Evolutionary conservation across 2,888 invertebrate species (phyloP), one percentile per base, ranked within the genome.

Genomic region (Toxonevra muliebris): DNA sequence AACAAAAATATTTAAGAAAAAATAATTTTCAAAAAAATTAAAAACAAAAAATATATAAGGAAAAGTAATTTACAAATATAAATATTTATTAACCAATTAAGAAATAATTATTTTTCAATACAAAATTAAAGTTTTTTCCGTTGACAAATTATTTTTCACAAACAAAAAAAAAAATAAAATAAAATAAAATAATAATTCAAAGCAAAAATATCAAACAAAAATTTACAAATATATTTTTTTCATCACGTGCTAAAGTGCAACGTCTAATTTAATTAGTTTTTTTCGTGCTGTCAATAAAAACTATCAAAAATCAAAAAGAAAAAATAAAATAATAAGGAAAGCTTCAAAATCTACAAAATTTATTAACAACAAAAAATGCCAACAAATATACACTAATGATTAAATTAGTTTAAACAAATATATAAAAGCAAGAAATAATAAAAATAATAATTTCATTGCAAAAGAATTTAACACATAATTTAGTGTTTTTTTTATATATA

Each of bases 1-100:
- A 12, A 20, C 11, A 48, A n/a, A n/a, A n/a, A n/a, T n/a, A n/a
- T n/a, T n/a, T n/a, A 43, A 10, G 58, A 48, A 59, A 53, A 11
- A 54, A 30, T 30, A 30, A 4, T 30, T 4, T 30, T 30, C 2
- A 48, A 17, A 54, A 53, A 43, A 13, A 58, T 50, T 40, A 53
- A 17, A 50, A 66, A 58, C 20, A 67, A 20, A 20, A 60, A 66
- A 53, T 59, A 52, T 41, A 19, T 61, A 62, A 48, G 10, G 42
- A 61, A 48, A 41, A 40, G 59, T 53, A 62, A 40, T 58, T 13
- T 53, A n/a, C n/a, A n/a, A n/a, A n/a, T n/a, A n/a, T n/a, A n/a
- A n/a, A n/a, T n/a, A n/a, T n/a, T n/a, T n/a, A n/a, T n/a, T n/a
- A n/a, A n/a, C 13, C n/a, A 8, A n/a, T 52, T 15, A 43, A 57